Evolutionary conservation across 2,888 invertebrate species (phyloP).

Genomic region (Tenthredo mesomela): DNA sequence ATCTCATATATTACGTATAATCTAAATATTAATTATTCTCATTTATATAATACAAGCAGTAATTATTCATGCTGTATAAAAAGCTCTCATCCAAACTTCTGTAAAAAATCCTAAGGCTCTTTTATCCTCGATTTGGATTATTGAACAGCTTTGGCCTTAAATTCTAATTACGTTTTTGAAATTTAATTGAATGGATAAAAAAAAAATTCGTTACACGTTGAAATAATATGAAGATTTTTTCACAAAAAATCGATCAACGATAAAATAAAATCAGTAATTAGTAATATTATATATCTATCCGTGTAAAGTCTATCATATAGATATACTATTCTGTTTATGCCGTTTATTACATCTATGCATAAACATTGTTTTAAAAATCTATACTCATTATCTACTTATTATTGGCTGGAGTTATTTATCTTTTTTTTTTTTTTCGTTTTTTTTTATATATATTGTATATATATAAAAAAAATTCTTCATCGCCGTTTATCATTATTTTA

Average conservation of each 20-base stretch:
- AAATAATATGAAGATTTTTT: not conserved
- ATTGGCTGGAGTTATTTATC: constrained; percentile 1
- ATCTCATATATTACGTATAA: not conserved
- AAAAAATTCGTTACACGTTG: not conserved
- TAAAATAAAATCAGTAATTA: constrained; percentile 4
- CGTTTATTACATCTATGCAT: not conserved
- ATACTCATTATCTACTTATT: not conserved
- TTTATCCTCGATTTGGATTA: not conserved
- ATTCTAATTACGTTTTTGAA: not conserved
- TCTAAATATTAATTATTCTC: not conserved
- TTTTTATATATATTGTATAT: not conserved
- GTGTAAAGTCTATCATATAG: not conserved
- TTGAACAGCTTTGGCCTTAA: not conserved
- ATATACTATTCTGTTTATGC: not conserved
- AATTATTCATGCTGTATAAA: constrained; percentile 1
- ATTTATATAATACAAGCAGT: not conserved
- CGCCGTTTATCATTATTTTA: not conserved
- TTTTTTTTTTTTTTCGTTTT: not conserved
- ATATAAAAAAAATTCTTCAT: constrained; percentile 6
- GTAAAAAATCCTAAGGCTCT: not conserved
- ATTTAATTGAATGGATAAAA: not conserved
- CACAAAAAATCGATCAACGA: not conserved
- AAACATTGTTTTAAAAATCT: constrained; percentile 10
- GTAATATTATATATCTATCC: not conserved
- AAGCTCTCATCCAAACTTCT: not conserved